Percentiles rank a stretch among this genome's conserved stretches.
Evolutionary conservation across 2,888 invertebrate species (phyloP).

Genomic region (Drosophila sordidapex): DNA sequence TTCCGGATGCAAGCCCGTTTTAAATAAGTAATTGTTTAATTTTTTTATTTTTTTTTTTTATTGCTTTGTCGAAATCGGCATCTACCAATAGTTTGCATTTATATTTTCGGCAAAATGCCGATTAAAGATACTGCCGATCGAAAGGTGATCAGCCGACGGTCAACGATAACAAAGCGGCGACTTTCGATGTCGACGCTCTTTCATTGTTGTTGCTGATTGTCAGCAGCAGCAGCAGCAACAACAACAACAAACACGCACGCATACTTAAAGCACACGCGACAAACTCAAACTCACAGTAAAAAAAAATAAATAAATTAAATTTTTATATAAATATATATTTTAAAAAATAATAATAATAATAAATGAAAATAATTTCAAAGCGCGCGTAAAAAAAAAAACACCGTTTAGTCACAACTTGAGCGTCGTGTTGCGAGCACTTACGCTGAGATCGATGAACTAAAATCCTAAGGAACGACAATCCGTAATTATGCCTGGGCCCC

Average conservation of each 20-base stretch:
- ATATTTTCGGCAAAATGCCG: slow-evolving; percentile 17
- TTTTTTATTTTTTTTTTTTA: not conserved
- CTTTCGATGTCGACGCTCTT: slow-evolving; percentile 26
- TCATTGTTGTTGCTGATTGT: slow-evolving; percentile 34
- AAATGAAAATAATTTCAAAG: slow-evolving; percentile 28
- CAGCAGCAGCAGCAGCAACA: not conserved
- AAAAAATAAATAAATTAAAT: not conserved
- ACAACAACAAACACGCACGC: slow-evolving; percentile 15
- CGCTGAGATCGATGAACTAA: slow-evolving; percentile 85
- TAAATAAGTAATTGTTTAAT: not conserved
- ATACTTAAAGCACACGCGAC: slow-evolving; percentile 29
- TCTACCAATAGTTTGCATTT: not conserved
- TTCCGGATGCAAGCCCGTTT: slow-evolving; percentile 23
- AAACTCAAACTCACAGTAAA: slow-evolving; percentile 10
- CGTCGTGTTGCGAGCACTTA: slow-evolving; percentile 79
- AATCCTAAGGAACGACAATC: slow-evolving; percentile 73
- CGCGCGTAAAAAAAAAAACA: slow-evolving; percentile 27
- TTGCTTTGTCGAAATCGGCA: slow-evolving; percentile 11
- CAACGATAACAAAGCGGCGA: slow-evolving; percentile 35
- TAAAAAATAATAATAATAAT: slow-evolving; percentile 12
- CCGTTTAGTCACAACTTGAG: slow-evolving; percentile 32
- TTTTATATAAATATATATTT: not conserved
- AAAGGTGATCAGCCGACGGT: slow-evolving; percentile 26
- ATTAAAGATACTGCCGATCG: slow-evolving; percentile 26
- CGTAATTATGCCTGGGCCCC: slow-evolving; percentile 63